Evolutionary conservation across 2,888 invertebrate species (phyloP).

Genomic region (Hypomecis atomaria): DNA sequence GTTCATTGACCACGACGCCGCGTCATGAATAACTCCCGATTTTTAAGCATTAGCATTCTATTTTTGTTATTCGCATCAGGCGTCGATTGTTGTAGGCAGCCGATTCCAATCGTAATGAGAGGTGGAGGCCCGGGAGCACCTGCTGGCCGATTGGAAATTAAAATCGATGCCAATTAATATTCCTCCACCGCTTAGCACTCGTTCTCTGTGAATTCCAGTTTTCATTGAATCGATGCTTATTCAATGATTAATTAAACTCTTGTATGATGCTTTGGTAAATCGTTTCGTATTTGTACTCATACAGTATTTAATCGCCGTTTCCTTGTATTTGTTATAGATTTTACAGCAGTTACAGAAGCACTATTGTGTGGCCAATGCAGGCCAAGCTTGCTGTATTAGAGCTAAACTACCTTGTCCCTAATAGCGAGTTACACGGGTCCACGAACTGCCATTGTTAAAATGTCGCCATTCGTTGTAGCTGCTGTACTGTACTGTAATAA

Average conservation of each 20-base stretch:
- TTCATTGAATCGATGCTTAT: constrained; percentile 23
- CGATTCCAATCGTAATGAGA: constrained; percentile 55
- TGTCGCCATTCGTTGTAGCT: constrained; percentile 38
- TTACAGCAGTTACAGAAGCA: not conserved
- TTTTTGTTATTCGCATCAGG: constrained; percentile 55
- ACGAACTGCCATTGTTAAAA: constrained; percentile 49
- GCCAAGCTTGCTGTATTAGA: constrained; percentile 39
- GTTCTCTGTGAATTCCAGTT: constrained; percentile 26
- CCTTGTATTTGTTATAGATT: not conserved
- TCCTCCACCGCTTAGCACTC: constrained; percentile 46
- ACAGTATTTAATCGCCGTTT: too few species aligned
- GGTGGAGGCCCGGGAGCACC: constrained; percentile 51
- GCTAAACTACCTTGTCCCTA: constrained; percentile 55
- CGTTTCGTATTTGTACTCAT: too few species aligned
- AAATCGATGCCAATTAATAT: constrained; percentile 59
- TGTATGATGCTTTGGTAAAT: not conserved
- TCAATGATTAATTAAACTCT: not conserved
- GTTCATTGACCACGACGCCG: constrained; percentile 50
- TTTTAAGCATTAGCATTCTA: constrained; percentile 43
- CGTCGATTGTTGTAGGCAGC: constrained; percentile 47
- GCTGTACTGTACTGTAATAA: constrained; percentile 32
- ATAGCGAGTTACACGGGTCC: constrained; percentile 46
- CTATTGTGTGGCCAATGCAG: constrained; percentile 1
- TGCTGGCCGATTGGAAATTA: constrained; percentile 58
- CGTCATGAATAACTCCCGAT: constrained; percentile 33